These are phyloP conservation scores for Tenthredo notha DNA, from an alignment of 2,888 invertebrate species.

Conservation along the genomic window DNA sequence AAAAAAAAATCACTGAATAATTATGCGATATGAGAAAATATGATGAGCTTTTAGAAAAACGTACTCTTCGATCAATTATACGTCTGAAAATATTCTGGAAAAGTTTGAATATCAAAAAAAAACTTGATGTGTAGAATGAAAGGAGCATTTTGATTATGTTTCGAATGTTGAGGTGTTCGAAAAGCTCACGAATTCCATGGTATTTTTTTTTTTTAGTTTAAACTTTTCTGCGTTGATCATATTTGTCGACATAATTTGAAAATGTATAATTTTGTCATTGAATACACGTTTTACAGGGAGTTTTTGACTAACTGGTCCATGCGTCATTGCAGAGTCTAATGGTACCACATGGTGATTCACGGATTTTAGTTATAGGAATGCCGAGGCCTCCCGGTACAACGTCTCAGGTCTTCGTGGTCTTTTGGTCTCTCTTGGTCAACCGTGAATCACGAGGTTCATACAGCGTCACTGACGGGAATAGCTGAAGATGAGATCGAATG, in stretches of 20 bases:
- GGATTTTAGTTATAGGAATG: conserved; percentile 24
- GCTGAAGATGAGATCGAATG: conserved; percentile 36
- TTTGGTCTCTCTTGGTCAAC: conserved; percentile 36
- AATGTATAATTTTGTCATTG: background rate
- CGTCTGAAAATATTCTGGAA: no score
- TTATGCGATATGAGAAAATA: background rate
- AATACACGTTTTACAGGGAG: background rate
- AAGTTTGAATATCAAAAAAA: no score
- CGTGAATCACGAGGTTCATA: conserved; percentile 36
- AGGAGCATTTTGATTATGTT: no score
- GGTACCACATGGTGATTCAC: conserved; percentile 17
- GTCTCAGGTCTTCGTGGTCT: conserved; percentile 14
- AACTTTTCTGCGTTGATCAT: no score
- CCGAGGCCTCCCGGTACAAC: conserved; percentile 23
- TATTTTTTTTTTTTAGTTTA: no score
- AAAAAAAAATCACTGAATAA: background rate
- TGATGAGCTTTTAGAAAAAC: no score
- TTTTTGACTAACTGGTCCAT: conserved; percentile 8
- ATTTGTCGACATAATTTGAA: background rate
- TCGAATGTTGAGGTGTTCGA: no score
- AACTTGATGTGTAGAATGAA: no score
- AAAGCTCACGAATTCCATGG: no score
- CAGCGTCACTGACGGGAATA: conserved; percentile 50
- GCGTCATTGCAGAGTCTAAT: conserved; percentile 19
- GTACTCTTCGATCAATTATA: no score